Conservation (phyloP, 2,888 invertebrate species). For the Caenorhabditis wallacei region DNA sequence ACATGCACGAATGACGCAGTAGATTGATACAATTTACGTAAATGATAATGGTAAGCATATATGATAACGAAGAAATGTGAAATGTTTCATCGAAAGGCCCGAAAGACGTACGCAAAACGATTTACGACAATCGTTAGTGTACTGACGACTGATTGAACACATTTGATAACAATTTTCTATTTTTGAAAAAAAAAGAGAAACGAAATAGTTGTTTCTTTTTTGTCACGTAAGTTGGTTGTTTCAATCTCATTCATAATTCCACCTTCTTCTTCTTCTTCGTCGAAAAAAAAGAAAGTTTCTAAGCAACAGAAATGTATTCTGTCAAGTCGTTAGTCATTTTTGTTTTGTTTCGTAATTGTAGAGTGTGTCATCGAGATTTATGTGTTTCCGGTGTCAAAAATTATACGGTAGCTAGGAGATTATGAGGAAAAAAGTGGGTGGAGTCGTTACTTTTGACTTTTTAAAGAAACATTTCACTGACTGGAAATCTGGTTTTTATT, state of each 20-base stretch:
- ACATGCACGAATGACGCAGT: constrained; percentile 40
- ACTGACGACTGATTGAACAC: constrained; percentile 19
- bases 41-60: constrained; percentile 28
- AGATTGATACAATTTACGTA: constrained; percentile 30
- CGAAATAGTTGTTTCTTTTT: constrained; percentile 3
- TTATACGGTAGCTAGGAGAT: constrained; percentile 19
- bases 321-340: constrained; percentile 27
- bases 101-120: constrained; percentile 34
- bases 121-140: constrained; percentile 11
- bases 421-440: background rate
- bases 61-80: constrained; percentile 40
- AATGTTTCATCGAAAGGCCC: constrained; percentile 34
- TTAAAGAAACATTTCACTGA: background rate
- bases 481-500: background rate
- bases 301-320: constrained; percentile 13
- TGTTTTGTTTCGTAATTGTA: constrained; percentile 29
- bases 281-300: background rate
- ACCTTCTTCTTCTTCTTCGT: background rate
- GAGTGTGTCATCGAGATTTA: constrained; percentile 20
- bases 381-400: constrained; percentile 4
- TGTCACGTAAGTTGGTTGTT: constrained; percentile 8
- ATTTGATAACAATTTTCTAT: constrained; percentile 24
- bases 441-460: background rate
- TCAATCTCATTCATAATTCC: too few species aligned
- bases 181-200: constrained; percentile 4